A percentile compares a stretch with the other conserved stretches of the same genome.
Conservation (phyloP, 2,797 vertebrate genomes). For the Enteromius treurensis region DNA sequence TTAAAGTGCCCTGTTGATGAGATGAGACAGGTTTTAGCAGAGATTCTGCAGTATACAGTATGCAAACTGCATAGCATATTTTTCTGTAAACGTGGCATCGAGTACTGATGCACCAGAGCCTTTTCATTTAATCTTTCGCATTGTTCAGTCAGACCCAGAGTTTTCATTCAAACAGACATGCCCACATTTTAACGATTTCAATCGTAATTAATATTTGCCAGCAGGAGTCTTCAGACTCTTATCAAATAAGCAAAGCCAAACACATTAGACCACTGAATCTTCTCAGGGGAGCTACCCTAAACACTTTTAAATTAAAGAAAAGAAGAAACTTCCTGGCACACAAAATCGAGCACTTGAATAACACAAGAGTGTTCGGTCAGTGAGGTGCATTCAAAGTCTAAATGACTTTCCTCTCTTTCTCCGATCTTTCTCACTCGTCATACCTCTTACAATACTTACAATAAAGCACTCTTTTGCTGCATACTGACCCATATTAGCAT, state of each 20-base stretch:
- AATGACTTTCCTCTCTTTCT: not conserved
- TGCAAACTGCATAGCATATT: not conserved
- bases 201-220: not conserved
- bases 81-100: not conserved
- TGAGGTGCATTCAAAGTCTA: not conserved
- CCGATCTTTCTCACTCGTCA: not conserved
- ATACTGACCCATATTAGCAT: not conserved
- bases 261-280: not conserved
- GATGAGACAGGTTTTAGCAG: not conserved
- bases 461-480: not conserved
- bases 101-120: not conserved
- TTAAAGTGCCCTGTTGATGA: slow-evolving; percentile 88
- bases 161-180: not conserved
- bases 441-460: not conserved
- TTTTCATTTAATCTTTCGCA: not conserved
- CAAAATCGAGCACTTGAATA: not conserved
- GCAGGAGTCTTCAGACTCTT: not conserved
- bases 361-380: not conserved
- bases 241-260: not conserved
- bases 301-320: not conserved
- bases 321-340: not conserved
- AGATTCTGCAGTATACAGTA: not conserved
- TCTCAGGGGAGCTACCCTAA: not conserved
- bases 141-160: not conserved
- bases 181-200: not conserved